Base-by-base conservation (phyloP, 2,113 vertebrate species). In the Callaeas wilsoni region DNA sequence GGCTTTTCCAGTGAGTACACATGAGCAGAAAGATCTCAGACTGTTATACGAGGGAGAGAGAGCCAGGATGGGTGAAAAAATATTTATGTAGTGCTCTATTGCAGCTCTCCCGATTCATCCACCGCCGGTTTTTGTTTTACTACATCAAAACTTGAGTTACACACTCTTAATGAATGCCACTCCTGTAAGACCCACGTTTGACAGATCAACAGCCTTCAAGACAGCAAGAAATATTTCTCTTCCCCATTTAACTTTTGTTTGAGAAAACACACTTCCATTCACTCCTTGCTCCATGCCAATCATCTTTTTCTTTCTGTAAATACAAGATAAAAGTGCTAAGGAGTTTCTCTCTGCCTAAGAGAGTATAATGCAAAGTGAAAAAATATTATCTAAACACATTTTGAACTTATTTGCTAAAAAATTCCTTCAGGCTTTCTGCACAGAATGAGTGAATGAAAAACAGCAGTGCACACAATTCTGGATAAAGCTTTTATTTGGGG, bases 211-310 rank as follows among this genome's bases (percentile, higher is more conserved):
- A 62, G 77, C 49, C 27, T 76, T 53, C 71, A 80, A 84, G 81
- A 65, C 81, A 27, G 42, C 44, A 84, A 47, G 85, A 96, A 93
- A 68, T 86, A 77, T 60, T 90, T 87, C 63, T 53, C 67, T 77
- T 70, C 59, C 41, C 76, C 56, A 56, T 78, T 83, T 89, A 90
- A 81, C 90, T 90, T 93, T 78, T 94, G 89, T 94, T 78, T 74
- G 64, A 56, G 32, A 70, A 94, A 94, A 71, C 60, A 79, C 26
- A 56, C 76, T 84, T 70, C 65, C 71, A 81, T 86, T 92, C 90
- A 83, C 76, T 88, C 52, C 19, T 71, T 64, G 29, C 32, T 70
- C 22, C 67, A 37, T 41, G 76, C 47, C 83, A 67, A 55, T 92
- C 9, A 23, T 59, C 69, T 79, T 23, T 75, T 49, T 20, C 12